phyloP scores from a whole-genome alignment of 2,888 invertebrate genomes.

The Mesoligia furuncula region DNA sequence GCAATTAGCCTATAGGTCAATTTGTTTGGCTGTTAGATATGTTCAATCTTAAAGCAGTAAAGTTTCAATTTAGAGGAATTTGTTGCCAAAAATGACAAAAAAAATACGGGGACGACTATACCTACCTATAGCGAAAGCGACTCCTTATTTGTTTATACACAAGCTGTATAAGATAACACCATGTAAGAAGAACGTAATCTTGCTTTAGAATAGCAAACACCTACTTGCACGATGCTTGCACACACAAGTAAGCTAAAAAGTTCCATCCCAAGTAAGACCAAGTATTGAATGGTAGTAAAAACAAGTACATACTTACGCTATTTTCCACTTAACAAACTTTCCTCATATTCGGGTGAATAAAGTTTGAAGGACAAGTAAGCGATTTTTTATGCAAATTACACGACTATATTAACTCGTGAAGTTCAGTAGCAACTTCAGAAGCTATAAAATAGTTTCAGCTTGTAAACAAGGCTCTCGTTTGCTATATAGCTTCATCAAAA shows the following conservation, averaged over 20 bases:
- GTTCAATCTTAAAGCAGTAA: background rate
- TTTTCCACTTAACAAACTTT: constrained; percentile 53
- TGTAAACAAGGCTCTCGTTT: constrained; percentile 30
- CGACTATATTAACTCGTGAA: constrained; percentile 28
- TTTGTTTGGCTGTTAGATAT: background rate
- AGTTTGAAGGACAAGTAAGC: constrained; percentile 44
- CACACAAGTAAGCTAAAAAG: background rate
- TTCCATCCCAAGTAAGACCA: constrained; percentile 6
- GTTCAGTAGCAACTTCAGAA: constrained; percentile 40
- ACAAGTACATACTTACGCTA: constrained; percentile 18
- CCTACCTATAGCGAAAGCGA: background rate
- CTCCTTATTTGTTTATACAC: background rate
- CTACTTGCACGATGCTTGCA: background rate
- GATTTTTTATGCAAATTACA: constrained; percentile 47
- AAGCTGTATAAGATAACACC: background rate
- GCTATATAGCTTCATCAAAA: constrained; percentile 3
- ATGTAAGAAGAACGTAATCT: background rate
- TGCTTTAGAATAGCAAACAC: constrained; percentile 2
- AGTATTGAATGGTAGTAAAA: constrained; percentile 6
- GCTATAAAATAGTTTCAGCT: constrained; percentile 42
- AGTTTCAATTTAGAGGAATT: background rate
- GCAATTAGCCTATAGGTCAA: background rate
- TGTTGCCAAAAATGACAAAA: background rate
- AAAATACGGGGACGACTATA: background rate
- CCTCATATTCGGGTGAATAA: constrained; percentile 45